These are phyloP conservation scores for Oophaga sylvatica DNA, from an alignment of 2,797 vertebrate genomes.

Conservation along the genomic window DNA sequence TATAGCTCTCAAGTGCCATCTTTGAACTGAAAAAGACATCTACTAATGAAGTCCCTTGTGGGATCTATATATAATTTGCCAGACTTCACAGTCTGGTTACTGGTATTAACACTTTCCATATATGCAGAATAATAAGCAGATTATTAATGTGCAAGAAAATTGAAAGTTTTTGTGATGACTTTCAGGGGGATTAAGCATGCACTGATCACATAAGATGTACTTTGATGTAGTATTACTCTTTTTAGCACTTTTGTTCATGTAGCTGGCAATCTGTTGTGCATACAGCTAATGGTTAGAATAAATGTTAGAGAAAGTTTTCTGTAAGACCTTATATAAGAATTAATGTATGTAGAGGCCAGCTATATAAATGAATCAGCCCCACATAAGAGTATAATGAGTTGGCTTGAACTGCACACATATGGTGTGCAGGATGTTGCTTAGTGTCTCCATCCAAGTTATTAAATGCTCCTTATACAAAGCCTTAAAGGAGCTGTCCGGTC, in stretches of 20 bases:
- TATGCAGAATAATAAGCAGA: slow-evolving; percentile 59
- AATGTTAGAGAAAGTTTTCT: background rate
- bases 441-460: too few species aligned
- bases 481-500: too few species aligned
- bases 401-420: too few species aligned
- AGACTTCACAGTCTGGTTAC: slow-evolving; percentile 59
- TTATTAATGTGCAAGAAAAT: slow-evolving; percentile 21
- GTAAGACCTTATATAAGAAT: too few species aligned
- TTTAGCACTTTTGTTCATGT: background rate
- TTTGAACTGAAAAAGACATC: slow-evolving; percentile 78
- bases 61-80: slow-evolving; percentile 66
- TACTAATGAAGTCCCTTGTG: slow-evolving; percentile 78
- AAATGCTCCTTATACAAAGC: too few species aligned
- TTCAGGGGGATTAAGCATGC: background rate
- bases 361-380: too few species aligned
- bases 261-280: too few species aligned
- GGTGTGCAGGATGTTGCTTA: too few species aligned
- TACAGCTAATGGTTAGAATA: background rate
- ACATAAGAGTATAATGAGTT: too few species aligned
- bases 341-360: too few species aligned
- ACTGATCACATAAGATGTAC: background rate
- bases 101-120: slow-evolving; percentile 68
- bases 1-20: slow-evolving; percentile 75
- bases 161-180: background rate
- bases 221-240: slow-evolving; percentile 1